Conservation (phyloP, 2,888 invertebrate species). For the Ectropis crepuscularia region DNA sequence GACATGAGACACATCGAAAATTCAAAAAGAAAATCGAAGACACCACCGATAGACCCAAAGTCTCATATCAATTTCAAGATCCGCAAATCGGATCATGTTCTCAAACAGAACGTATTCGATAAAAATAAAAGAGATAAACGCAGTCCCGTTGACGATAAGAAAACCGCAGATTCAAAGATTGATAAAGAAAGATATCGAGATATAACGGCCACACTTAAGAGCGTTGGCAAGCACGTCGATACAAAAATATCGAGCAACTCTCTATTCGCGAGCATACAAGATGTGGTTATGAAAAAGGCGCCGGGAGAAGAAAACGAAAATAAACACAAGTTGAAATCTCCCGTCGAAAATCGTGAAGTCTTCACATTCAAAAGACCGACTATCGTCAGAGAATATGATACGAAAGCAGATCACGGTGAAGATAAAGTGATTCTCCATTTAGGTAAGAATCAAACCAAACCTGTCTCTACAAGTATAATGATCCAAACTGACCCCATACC, state of each 20-base stretch:
- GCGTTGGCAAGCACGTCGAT: conserved; percentile 77
- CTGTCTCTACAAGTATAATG: conserved; percentile 63
- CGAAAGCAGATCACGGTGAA: conserved; percentile 85
- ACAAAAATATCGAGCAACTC: conserved; percentile 86
- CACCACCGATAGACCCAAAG: conserved; percentile 64
- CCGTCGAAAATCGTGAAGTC: conserved; percentile 50
- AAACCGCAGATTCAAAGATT: conserved; percentile 63
- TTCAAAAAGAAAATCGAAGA: conserved; percentile 52
- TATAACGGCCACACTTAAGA: conserved; percentile 76
- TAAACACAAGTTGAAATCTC: conserved; percentile 53
- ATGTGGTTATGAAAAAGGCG: conserved; percentile 82
- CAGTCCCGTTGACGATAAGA: conserved; percentile 63
- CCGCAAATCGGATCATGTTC: conserved; percentile 72
- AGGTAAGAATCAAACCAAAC: conserved; percentile 83
- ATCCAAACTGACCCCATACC: conserved; percentile 82
- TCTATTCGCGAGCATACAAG: conserved; percentile 86
- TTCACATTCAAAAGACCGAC: conserved; percentile 56
- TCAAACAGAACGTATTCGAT: conserved; percentile 78
- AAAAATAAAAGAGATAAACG: conserved; percentile 61
- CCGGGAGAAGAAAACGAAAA: conserved; percentile 53
- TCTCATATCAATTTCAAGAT: conserved; percentile 77
- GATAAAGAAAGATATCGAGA: conserved; percentile 74
- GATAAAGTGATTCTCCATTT: conserved; percentile 88
- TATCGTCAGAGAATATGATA: conserved; percentile 67
- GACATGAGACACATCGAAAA: conserved; percentile 36